phyloP scores from a whole-genome alignment of 37 sponge, comb jelly and placozoan genomes.

The Chondrosia reniformis region DNA sequence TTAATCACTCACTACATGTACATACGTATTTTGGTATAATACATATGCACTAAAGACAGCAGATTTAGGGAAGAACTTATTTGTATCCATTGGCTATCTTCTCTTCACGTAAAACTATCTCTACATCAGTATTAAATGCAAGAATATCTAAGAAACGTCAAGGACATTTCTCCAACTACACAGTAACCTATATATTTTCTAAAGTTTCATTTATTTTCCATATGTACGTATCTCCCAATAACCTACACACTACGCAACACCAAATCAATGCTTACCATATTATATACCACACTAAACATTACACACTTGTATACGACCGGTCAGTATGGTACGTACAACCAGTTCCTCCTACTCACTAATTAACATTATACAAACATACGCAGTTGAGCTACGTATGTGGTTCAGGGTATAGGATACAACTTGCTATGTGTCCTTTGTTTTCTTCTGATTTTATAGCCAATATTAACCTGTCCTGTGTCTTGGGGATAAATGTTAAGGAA shows the following conservation, averaged over 20 bases:
- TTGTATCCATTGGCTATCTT: slow-evolving; percentile 40
- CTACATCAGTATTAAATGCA: slow-evolving; percentile 49
- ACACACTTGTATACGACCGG: too few relatives aligned
- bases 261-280: too few relatives aligned
- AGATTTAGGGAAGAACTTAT: too few relatives aligned
- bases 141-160: slow-evolving; percentile 49
- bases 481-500: slow-evolving; percentile 93
- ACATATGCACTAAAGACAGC: too few relatives aligned
- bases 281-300: too few relatives aligned
- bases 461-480: slow-evolving; percentile 76
- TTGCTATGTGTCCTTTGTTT: slow-evolving; percentile 64
- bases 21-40: too few relatives aligned
- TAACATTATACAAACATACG: neutral
- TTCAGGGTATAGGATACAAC: slow-evolving; percentile 53
- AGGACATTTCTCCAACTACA: neutral
- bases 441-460: slow-evolving; percentile 89
- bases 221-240: too few relatives aligned
- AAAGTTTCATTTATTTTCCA: too few relatives aligned
- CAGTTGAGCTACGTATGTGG: neutral
- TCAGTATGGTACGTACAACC: neutral
- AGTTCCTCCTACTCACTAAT: neutral
- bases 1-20: too few relatives aligned
- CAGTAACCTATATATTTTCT: too few relatives aligned
- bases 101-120: slow-evolving; percentile 40
- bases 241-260: too few relatives aligned